A percentile compares a stretch with the other conserved stretches of the same genome.
Evolutionary conservation across 2,113 vertebrate genomes (phyloP).

Genomic region (Spea bombifrons): DNA sequence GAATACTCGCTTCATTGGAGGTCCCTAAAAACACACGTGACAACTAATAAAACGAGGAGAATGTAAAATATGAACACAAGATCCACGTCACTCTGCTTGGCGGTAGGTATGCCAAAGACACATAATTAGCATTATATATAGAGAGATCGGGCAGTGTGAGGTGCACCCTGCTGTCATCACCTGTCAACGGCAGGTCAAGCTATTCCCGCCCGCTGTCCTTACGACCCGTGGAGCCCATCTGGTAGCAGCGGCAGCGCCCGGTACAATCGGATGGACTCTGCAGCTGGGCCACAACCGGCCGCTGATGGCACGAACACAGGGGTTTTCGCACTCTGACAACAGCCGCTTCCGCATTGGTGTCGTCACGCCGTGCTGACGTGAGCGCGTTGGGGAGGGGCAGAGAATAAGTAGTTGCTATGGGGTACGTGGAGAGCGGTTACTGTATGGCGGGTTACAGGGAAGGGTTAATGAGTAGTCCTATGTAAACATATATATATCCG

Average conservation of each 20-base stretch:
- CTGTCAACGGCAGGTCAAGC: slow-evolving; percentile 6
- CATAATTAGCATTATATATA: too few species aligned
- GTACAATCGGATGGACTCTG: neutral
- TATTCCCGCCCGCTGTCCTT: neutral
- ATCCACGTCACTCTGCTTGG: too few species aligned
- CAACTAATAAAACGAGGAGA: too few species aligned
- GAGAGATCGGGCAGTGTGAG: neutral
- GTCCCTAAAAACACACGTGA: too few species aligned
- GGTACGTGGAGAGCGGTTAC: neutral
- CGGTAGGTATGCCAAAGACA: too few species aligned
- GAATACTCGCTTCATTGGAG: too few species aligned
- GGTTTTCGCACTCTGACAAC: slow-evolving; percentile 1
- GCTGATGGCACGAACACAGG: neutral
- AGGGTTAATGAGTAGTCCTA: too few species aligned
- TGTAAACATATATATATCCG: too few species aligned
- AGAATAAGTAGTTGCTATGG: neutral
- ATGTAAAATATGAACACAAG: too few species aligned
- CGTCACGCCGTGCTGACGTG: slow-evolving; percentile 20
- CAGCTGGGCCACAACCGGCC: neutral
- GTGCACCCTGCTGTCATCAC: neutral
- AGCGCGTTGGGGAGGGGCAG: neutral
- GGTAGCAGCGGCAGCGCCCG: neutral
- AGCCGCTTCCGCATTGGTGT: slow-evolving; percentile 28
- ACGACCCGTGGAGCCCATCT: neutral
- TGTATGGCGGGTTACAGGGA: neutral